Conservation (phyloP, 1,140 invertebrate genomes). For the Danaus melanippus region DNA sequence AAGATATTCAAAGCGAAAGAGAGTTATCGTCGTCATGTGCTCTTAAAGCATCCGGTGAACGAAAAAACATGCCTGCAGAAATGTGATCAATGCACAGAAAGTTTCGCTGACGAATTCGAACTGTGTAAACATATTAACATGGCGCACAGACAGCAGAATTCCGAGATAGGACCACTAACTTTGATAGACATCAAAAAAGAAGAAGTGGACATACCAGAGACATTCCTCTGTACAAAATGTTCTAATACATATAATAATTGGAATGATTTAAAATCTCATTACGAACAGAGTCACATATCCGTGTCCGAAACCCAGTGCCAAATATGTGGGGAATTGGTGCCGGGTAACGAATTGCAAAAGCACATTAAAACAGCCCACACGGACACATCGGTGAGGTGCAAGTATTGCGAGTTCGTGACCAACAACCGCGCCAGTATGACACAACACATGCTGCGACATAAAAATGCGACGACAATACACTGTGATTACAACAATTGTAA, state of each 20-base stretch:
- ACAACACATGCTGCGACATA: constrained; percentile 54
- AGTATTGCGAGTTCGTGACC: constrained; percentile 53
- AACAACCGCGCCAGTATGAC: constrained; percentile 46
- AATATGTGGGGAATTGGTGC: constrained; percentile 54
- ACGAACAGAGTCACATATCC: constrained; percentile 45
- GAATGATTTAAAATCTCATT: constrained; percentile 46
- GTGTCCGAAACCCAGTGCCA: constrained; percentile 50
- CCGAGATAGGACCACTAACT: constrained; percentile 8
- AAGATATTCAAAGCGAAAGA: constrained; percentile 60
- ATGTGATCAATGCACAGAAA: constrained; percentile 45
- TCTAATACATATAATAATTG: constrained; percentile 39
- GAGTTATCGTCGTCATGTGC: constrained; percentile 50
- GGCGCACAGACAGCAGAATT: constrained; percentile 25
- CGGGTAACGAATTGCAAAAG: constrained; percentile 42
- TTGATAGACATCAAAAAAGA: constrained; percentile 40
- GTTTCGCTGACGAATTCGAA: constrained; percentile 53
- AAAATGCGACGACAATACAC: constrained; percentile 49
- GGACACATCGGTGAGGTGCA: constrained; percentile 38
- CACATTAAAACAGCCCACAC: constrained; percentile 48
- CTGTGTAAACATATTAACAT: constrained; percentile 48
- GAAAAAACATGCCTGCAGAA: constrained; percentile 32
- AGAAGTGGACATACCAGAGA: constrained; percentile 39
- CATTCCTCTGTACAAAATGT: constrained; percentile 56
- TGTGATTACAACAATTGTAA: constrained; percentile 47
- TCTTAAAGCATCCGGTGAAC: constrained; percentile 44